Base-by-base conservation (phyloP, 1,140 invertebrate genomes). In the Cydia fagiglandana region DNA sequence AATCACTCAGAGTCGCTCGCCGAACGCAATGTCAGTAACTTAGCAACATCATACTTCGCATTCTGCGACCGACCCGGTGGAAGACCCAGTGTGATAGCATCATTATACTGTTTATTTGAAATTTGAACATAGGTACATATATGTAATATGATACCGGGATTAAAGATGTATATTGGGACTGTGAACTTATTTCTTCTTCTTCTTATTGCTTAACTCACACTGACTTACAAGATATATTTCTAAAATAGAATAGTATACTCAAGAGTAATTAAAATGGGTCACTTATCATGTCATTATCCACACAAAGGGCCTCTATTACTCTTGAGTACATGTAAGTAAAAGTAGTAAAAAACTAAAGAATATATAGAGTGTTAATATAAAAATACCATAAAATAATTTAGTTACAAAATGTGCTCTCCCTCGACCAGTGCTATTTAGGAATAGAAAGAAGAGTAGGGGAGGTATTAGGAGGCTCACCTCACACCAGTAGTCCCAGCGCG, bases 401-500 rank as follows among this genome's bases (percentile, higher is more conserved):
- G 34, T 61, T 61, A 38, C 20, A 73, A 61, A 76, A 76, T 20
- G 75, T 81, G 79, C 78, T 78, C 50, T 64, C 66, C 81, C 78
- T 78, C 77, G 78, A 80, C 78, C 78, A 78, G 77, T 78, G 77
- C 74, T 74, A 74, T 64, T 24, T 61, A 68, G 38, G 78, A 56
- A 53, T 7, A 74, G 30, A 41, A 74, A 28, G 34, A 70, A 76
- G 17, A 76, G 50, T 50, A 17, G 61, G 50, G 73, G 47, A 70
- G 64, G 15, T 28, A 73, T 30, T 7, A 56, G 41, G n/a, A 73
- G 74, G 83, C 94, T 94, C 94, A 98, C 97, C 96, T 98, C 97
- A 86, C 97, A 98, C 96, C 96, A 97, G 90, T 93, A 98, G 88
- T 98, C 97, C 98, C 98, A 99, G 82, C 97, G 96, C 15, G 98